Base-by-base conservation (phyloP, 2,113 vertebrate species). In the Neoarius graeffei region DNA sequence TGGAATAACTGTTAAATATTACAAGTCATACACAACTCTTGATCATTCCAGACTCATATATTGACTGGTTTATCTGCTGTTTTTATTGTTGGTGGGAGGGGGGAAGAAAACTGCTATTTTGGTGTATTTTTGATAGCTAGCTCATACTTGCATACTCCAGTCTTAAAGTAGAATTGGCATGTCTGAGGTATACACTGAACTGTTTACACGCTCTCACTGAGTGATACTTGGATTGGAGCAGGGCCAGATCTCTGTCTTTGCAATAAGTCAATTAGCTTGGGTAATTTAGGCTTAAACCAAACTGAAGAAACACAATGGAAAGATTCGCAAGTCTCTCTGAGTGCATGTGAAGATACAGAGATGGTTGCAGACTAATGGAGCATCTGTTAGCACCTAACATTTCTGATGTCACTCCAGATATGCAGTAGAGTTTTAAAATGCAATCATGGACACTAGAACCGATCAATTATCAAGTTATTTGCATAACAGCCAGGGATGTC, bases 141-240 rank as follows among this genome's bases (percentile, higher is more conserved):
- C 25, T 69, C 13, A 69, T 5, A 69, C 27, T 69, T 30, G 13
- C 11, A 69, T 15, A 69, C 1, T 62, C 60, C 60, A 25, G 2
- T 62, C 20, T 25, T 60, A 60, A 20, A 57, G 14, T 57, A 57
- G 4, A 57, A 15, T 57, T 60, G 17, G 17, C 17, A 60, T 60
- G 59, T 62, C 60, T 25, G 23, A 64, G 20, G 25, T 23, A 64
- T 64, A 64, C 2, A 64, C 20, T 66, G 64, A 66, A 66, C 23
- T 3, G 3, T n/a, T 42, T 42, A 42, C 42, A 42, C 3, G 42
- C 42, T 84, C 48, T 30, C 14, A 30, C 90, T 90, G 74, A 90
- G 91, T 91, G 90, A 88, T 88, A 92, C 91, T 35, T 23, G 50
- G 17, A 50, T n/a, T 27, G 19, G 9, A 67, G 62, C 25, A 30